A percentile compares a stretch with the other conserved stretches of the same genome.
Conservation (phyloP, 2,888 invertebrate species). For the Ectemnius continuus region DNA sequence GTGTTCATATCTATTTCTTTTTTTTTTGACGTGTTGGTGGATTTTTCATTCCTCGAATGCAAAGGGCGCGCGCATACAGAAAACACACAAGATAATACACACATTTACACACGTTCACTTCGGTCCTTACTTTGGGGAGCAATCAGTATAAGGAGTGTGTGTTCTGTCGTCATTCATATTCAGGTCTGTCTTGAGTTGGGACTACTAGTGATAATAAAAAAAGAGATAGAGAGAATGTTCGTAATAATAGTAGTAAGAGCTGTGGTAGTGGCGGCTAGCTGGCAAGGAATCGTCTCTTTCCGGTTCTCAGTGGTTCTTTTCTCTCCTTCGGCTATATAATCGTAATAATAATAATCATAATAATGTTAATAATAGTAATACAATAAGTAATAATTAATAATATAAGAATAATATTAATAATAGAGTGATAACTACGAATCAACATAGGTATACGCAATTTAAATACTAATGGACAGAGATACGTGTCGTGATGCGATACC, state of each 20-base stretch:
- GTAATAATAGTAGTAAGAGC: slow-evolving; percentile 5
- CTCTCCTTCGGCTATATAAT: slow-evolving; percentile 24
- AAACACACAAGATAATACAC: slow-evolving; percentile 30
- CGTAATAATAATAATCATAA: slow-evolving; percentile 52
- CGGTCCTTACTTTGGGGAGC: slow-evolving; percentile 52
- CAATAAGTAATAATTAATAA: slow-evolving; percentile 46
- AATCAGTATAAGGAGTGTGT: slow-evolving; percentile 44
- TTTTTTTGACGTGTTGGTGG: background rate
- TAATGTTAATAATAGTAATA: slow-evolving; percentile 55
- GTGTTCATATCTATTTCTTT: slow-evolving; percentile 41
- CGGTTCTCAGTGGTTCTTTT: slow-evolving; percentile 10
- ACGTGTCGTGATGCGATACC: slow-evolving; percentile 46
- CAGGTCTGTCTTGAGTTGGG: slow-evolving; percentile 25
- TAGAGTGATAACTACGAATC: slow-evolving; percentile 47
- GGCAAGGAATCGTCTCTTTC: slow-evolving; percentile 49
- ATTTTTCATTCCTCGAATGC: slow-evolving; percentile 27
- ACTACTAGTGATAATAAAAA: slow-evolving; percentile 6
- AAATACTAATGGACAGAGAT: slow-evolving; percentile 60
- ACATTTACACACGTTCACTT: slow-evolving; percentile 41
- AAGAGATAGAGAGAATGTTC: slow-evolving; percentile 10
- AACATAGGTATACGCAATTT: slow-evolving; percentile 55
- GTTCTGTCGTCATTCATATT: slow-evolving; percentile 32
- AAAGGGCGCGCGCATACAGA: slow-evolving; percentile 38
- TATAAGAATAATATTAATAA: slow-evolving; percentile 47
- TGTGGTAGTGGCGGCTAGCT: slow-evolving; percentile 58